Percentiles rank a stretch among this genome's conserved stretches.
Evolutionary conservation across 2,888 invertebrate genomes (phyloP).

Genomic region (Melipona bicolor): DNA sequence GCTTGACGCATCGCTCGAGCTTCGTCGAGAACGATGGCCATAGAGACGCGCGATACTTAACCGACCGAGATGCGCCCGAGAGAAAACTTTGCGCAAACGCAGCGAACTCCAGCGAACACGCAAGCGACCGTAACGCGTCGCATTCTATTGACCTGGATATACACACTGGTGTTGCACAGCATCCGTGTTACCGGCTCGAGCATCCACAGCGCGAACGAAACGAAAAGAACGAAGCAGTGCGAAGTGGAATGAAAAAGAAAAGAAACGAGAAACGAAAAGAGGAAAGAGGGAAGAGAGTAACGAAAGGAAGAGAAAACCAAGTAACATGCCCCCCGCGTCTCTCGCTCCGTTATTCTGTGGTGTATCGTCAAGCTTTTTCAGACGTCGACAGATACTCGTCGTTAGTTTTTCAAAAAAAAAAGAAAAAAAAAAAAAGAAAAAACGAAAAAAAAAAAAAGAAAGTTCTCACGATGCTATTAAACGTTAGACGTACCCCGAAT

Average conservation of each 20-base stretch:
- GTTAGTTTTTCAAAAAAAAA: neutral
- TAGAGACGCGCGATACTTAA: slow-evolving; percentile 57
- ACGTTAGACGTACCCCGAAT: neutral
- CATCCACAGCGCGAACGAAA: slow-evolving; percentile 24
- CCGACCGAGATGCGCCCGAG: slow-evolving; percentile 55
- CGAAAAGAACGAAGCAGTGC: neutral
- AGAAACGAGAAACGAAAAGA: neutral
- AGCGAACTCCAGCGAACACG: slow-evolving; percentile 51
- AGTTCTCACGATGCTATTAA: neutral
- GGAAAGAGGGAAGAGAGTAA: too few species aligned
- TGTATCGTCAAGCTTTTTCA: slow-evolving; percentile 47
- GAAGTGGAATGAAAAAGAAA: neutral
- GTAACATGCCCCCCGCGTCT: neutral
- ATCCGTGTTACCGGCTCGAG: slow-evolving; percentile 16
- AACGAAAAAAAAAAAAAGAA: neutral
- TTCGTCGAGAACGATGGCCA: slow-evolving; percentile 76
- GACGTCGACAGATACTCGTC: slow-evolving; percentile 10
- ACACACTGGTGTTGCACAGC: slow-evolving; percentile 6
- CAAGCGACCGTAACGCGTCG: slow-evolving; percentile 59
- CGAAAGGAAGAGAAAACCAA: neutral
- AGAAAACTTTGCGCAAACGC: slow-evolving; percentile 66
- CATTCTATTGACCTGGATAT: slow-evolving; percentile 32
- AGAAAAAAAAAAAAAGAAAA: too few species aligned
- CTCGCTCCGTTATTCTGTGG: slow-evolving; percentile 83
- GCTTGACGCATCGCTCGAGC: slow-evolving; percentile 80